Percentiles rank a stretch among this genome's conserved stretches.
phyloP scores from a whole-genome alignment of 92 coral and sea anemone genomes.

The Zoanthus solanderi region DNA sequence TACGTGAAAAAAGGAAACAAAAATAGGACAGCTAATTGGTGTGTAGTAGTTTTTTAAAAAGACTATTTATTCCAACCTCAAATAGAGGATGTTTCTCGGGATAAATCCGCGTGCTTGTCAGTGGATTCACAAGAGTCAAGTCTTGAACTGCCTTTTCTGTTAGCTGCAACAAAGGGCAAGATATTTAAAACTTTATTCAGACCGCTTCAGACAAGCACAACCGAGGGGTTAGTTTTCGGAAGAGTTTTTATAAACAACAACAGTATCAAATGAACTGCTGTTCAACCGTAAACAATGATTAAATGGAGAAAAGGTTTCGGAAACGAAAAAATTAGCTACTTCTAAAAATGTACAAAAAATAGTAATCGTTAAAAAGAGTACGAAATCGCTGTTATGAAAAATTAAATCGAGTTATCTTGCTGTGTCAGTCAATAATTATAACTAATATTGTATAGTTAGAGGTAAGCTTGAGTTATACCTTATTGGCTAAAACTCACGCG shows the following conservation, averaged over 20 bases:
- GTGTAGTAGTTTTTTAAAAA: neutral
- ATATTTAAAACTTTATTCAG: neutral
- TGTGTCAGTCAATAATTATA: too few species aligned
- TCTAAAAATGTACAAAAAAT: too few species aligned
- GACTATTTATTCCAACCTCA: neutral
- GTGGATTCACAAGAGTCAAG: neutral
- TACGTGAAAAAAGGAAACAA: neutral
- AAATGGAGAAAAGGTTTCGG: neutral
- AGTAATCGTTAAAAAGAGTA: neutral
- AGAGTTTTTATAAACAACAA: neutral
- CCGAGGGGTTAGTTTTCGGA: neutral
- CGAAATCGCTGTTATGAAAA: neutral
- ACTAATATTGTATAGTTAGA: too few species aligned
- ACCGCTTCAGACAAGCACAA: neutral
- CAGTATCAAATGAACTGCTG: neutral
- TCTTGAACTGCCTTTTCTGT: neutral
- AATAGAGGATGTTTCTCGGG: conserved; percentile 1
- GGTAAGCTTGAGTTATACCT: too few species aligned
- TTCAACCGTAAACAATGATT: neutral
- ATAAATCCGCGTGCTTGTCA: conserved; percentile 12
- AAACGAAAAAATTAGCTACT: neutral
- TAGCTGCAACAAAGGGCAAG: neutral
- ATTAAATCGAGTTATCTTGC: neutral
- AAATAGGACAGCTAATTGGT: neutral
- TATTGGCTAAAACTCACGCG: too few species aligned